Percentiles rank a stretch among this genome's conserved stretches.
These are phyloP conservation scores for Augiades crinisus DNA, from an alignment of 2,888 invertebrate species.

Conservation along the genomic window DNA sequence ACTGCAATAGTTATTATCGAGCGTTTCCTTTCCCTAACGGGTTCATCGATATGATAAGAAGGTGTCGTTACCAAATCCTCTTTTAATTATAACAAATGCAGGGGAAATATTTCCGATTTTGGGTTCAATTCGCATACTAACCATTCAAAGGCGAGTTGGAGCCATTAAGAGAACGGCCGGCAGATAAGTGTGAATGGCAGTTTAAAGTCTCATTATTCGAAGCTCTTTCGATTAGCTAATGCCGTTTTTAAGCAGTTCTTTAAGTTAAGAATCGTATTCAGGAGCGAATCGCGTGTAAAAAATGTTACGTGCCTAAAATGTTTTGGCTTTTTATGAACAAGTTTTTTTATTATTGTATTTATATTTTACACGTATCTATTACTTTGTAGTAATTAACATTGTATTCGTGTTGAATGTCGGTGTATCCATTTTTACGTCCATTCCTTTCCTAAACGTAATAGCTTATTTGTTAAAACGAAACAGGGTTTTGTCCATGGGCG, in stretches of 20 bases:
- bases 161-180: conserved; percentile 10
- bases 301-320: too few species aligned
- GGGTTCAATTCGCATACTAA: conserved; percentile 6
- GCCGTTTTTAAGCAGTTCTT: not conserved
- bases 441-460: too few species aligned
- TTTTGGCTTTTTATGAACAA: too few species aligned
- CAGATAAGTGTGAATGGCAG: conserved; percentile 23
- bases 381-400: too few species aligned
- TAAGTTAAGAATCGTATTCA: not conserved
- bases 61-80: not conserved
- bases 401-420: too few species aligned
- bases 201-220: conserved; percentile 20
- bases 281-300: not conserved
- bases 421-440: too few species aligned
- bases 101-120: conserved; percentile 3
- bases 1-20: not conserved
- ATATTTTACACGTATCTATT: too few species aligned
- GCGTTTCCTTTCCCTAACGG: not conserved
- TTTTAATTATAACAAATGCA: not conserved
- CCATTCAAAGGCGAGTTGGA: conserved; percentile 4
- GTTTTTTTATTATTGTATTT: too few species aligned
- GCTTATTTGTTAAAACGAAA: too few species aligned
- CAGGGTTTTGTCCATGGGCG: too few species aligned
- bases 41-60: conserved; percentile 1
- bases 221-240: conserved; percentile 17